Evolutionary conservation across 2,888 invertebrate species (phyloP).

Genomic region (Lasioglossum pauxillum): DNA sequence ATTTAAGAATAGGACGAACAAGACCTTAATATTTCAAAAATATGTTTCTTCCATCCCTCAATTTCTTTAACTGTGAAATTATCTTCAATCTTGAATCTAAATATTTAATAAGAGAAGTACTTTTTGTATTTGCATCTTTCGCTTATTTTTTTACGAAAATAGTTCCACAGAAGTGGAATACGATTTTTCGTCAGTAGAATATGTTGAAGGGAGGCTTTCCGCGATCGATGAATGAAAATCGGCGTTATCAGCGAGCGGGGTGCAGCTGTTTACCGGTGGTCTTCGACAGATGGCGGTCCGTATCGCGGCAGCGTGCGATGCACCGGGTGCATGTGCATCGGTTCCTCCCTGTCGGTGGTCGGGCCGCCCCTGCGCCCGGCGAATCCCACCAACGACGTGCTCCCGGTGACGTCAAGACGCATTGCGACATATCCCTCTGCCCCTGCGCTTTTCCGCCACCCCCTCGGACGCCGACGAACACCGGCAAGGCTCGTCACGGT

Average conservation of each 20-base stretch:
- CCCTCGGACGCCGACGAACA: slow-evolving; percentile 17
- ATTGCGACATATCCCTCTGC: slow-evolving; percentile 81
- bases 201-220: too few relatives aligned
- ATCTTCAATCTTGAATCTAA: too few relatives aligned
- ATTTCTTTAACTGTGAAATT: too few relatives aligned
- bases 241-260: slow-evolving; percentile 50
- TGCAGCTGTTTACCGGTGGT: slow-evolving; percentile 6
- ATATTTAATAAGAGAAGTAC: too few relatives aligned
- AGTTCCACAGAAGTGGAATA: too few relatives aligned
- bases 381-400: slow-evolving; percentile 78
- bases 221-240: slow-evolving; percentile 30
- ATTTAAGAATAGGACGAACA: too few relatives aligned
- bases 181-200: too few relatives aligned
- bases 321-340: slow-evolving; percentile 72
- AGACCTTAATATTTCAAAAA: too few relatives aligned
- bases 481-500: slow-evolving; percentile 1
- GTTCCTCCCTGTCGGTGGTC: slow-evolving; percentile 37
- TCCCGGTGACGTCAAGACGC: slow-evolving; percentile 83
- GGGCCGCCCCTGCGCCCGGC: slow-evolving; percentile 55
- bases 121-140: too few relatives aligned
- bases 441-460: slow-evolving; percentile 59
- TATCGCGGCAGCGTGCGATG: slow-evolving; percentile 58
- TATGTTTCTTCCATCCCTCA: too few relatives aligned
- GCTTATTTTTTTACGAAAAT: too few relatives aligned
- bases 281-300: slow-evolving; percentile 64